Evolutionary conservation across 2,113 vertebrate species (phyloP).

Genomic region (Scartelaos histophorus): DNA sequence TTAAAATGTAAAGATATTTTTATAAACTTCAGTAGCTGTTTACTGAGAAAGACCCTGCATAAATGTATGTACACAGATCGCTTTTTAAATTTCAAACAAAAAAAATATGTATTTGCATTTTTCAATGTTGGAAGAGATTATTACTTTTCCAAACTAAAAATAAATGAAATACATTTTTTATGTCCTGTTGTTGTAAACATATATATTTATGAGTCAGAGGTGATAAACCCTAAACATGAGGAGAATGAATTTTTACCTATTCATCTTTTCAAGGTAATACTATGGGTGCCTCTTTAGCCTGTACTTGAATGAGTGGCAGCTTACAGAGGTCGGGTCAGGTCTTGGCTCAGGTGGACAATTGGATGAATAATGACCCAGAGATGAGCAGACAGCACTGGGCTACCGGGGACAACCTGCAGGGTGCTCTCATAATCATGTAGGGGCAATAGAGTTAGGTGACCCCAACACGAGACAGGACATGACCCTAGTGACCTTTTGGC

Average conservation of each 20-base stretch:
- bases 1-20: background rate
- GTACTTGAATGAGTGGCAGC: slow-evolving; percentile 15
- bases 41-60: background rate
- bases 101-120: background rate
- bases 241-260: slow-evolving; percentile 14
- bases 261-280: background rate
- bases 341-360: slow-evolving; percentile 64
- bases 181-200: background rate
- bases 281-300: slow-evolving; percentile 21
- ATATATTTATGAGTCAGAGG: background rate
- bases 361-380: slow-evolving; percentile 59
- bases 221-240: slow-evolving; percentile 9
- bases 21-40: background rate
- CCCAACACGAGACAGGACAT: slow-evolving; percentile 68
- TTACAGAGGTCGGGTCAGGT: slow-evolving; percentile 36
- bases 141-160: background rate
- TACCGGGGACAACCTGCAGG: slow-evolving; percentile 42
- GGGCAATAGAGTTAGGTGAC: slow-evolving; percentile 78
- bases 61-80: background rate
- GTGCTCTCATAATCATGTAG: slow-evolving; percentile 68
- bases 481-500: slow-evolving; percentile 56
- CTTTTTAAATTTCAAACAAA: too few relatives aligned
- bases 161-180: background rate
- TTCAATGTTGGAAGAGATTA: background rate
- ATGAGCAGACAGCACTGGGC: slow-evolving; percentile 60